Conservation (phyloP, 2,888 invertebrate species). For the Platycnemis pennipes region DNA sequence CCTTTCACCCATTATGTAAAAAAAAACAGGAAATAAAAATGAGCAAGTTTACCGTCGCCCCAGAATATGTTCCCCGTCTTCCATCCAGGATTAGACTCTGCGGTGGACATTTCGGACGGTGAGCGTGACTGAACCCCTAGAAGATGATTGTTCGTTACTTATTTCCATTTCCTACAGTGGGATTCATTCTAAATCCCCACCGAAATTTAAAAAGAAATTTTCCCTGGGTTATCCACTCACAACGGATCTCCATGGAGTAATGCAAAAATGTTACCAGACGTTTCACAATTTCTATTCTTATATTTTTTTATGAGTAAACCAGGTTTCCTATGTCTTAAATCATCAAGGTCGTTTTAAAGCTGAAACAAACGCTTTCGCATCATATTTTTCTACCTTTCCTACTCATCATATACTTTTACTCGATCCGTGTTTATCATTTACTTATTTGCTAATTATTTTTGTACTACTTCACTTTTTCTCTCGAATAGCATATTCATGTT, state of each 20-base stretch:
- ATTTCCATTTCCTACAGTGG: neutral
- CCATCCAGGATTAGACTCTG: neutral
- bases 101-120: neutral
- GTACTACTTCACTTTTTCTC: no score
- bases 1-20: conserved; percentile 50
- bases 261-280: neutral
- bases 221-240: neutral
- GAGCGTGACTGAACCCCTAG: conserved; percentile 26
- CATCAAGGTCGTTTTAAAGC: no score
- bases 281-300: neutral
- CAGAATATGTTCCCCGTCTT: neutral
- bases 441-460: no score
- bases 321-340: no score
- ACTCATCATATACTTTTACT: no score
- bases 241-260: neutral
- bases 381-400: no score
- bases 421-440: no score
- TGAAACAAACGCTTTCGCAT: no score
- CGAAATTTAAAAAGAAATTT: neutral
- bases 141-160: neutral
- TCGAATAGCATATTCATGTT: no score
- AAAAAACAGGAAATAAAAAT: neutral
- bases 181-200: neutral
- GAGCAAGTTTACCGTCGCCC: conserved; percentile 50
- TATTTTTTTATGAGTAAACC: no score